Evolutionary conservation across 2,113 vertebrate genomes (phyloP), one percentile per base, ranked within the genome.

Genomic region (Vulpes lagopus): DNA sequence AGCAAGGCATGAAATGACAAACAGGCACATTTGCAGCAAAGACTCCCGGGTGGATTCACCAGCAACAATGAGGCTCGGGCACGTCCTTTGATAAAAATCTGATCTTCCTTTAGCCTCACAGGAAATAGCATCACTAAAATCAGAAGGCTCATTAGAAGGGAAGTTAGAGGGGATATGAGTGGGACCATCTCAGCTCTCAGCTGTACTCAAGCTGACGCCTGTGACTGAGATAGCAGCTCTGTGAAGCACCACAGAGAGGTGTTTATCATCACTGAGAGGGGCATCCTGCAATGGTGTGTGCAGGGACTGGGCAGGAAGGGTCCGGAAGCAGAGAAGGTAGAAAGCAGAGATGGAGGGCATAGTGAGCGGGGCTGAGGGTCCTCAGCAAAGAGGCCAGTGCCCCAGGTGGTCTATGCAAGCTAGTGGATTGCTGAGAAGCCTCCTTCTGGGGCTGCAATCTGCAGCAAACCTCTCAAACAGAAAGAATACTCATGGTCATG

Each of bases 111-210:
- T 69, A 86, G 78, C 38, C 51, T 49, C 30, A 69, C 55, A 60
- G 94, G 92, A 97, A 96, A 86, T 15, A 94, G 55, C 51, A 93
- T 79, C 92, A 91, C 96, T 73, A 96, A 96, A 96, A 95, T 95
- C 49, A 92, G 60, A 32, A 73, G 53, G 73, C 83, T 95, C 55
- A 9, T 96, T 91, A 97, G 62, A 92, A n/a, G 32, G n/a, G 62
- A 95, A 80, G 62, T 80, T 91, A 93, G 67, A 87, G 71, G 35
- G 80, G 35, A 93, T 35, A 2, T 60, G 43, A 78, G 25, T 92
- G 27, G 62, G 22, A 16, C 49, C 57, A 74, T 81, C 85, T 83
- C 53, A 76, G 60, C 78, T 85, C 78, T 94, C 60, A 17, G 9
- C 38, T 64, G 22, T 51, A 49, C 51, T 87, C 64, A 2, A 89